Evolutionary conservation across 1,140 invertebrate species (phyloP), one percentile per base, ranked within the genome.

Genomic region (Saxidomus purpurata): DNA sequence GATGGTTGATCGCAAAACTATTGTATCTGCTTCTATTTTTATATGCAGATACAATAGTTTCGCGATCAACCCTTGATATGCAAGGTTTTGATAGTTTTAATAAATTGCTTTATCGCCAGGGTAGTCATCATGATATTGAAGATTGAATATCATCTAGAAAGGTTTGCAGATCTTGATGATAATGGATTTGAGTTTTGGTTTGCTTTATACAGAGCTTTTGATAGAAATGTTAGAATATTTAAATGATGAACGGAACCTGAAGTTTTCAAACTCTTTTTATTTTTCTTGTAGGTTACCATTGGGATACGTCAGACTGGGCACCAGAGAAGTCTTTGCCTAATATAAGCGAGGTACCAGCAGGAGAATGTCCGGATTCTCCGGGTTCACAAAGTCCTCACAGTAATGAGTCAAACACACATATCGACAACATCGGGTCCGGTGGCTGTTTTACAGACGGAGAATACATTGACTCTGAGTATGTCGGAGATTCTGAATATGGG

Each of bases 271-370:
- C 4, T 15, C 15, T 4, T 28, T 83, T 55, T 55, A 36, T 77
- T 25, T 84, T 43, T 81, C 87, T 93, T 90, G 36, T 91, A 97
- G 98, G 97, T 95, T 99, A 99, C 96, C 98, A 99, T 96, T 99
- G 98, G 98, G 98, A 99, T 96, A 98, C 98, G 95, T 99, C 98
- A 91, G 98, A 99, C 96, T 99, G 98, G 98, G 97, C 98, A 90
- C 97, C 97, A 85, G 97, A 94, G 11, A 92, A 92, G 31, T 92
- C 98, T 88, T 96, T 98, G 92, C 98, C 98, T 77, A 98, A 98
- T 95, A 99, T 99, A 95, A 98, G 98, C 84, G 98, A 98, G 96
- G 98, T 99, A 91, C 98, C 98, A 89, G 98, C 98, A 93, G 98
- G 97, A 93, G 98, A 99, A 96, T 97, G 98, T 82, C 97, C 97